Percentiles rank a stretch among this genome's conserved stretches.
phyloP scores from a whole-genome alignment of 2,888 invertebrate species.

The Metallyticus violacea region DNA sequence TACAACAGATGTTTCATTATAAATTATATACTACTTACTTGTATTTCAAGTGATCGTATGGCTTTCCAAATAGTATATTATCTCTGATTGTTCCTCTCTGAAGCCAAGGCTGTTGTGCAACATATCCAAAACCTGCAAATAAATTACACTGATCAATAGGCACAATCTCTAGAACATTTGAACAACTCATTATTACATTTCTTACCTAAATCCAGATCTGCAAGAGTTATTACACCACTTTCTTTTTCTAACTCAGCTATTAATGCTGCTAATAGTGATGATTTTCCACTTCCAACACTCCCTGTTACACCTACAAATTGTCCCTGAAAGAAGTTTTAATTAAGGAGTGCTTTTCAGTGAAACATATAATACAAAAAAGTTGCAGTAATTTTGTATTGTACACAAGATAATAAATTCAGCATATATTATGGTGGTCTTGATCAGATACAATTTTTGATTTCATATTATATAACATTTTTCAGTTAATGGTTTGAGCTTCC shows the following conservation, averaged over 20 bases:
- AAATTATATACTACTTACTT: too few relatives aligned
- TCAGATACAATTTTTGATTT: neutral
- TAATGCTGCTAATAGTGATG: conserved; percentile 78
- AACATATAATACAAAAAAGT: too few relatives aligned
- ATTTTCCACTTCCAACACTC: conserved; percentile 88
- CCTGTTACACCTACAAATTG: conserved; percentile 86
- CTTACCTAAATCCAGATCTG: conserved; percentile 62
- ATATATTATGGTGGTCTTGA: too few relatives aligned
- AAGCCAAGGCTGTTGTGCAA: conserved; percentile 89
- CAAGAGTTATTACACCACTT: conserved; percentile 66
- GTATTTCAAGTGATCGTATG: conserved; percentile 77
- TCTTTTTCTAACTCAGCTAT: conserved; percentile 77
- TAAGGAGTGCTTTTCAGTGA: too few relatives aligned
- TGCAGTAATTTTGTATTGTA: too few relatives aligned
- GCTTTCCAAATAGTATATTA: conserved; percentile 89
- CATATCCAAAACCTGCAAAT: conserved; percentile 72
- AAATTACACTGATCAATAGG: neutral
- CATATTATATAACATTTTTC: too few relatives aligned
- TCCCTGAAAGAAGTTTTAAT: conserved; percentile 55
- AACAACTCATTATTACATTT: neutral
- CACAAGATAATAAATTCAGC: too few relatives aligned
- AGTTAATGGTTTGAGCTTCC: too few relatives aligned
- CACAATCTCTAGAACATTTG: neutral
- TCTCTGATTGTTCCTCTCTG: conserved; percentile 86
- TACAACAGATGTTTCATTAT: too few relatives aligned